These are phyloP conservation scores for Mustela nigripes DNA, from an alignment of 2,113 vertebrate species.

Conservation along the genomic window DNA sequence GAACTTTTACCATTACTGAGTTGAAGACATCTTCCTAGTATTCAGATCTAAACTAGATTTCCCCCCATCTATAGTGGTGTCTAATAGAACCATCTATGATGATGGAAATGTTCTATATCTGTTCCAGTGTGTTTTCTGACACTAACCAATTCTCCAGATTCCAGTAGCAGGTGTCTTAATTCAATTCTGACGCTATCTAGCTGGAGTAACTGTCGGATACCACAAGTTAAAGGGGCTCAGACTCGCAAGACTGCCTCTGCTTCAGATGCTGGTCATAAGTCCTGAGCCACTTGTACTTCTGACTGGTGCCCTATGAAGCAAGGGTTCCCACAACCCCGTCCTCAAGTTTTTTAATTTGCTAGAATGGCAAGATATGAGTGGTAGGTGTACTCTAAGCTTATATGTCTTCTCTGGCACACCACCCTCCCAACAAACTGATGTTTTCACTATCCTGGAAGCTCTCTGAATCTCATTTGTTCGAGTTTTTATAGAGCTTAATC, in stretches of 20 bases:
- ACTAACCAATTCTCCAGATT: not conserved
- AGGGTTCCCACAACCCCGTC: not conserved
- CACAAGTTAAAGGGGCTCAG: not conserved
- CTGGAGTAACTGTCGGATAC: not conserved
- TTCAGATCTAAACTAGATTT: constrained; percentile 43
- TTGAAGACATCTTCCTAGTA: not conserved
- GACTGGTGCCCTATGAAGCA: not conserved
- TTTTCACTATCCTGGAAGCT: not conserved
- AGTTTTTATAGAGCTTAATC: not conserved
- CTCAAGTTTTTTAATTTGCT: constrained; percentile 16
- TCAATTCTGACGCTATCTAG: not conserved
- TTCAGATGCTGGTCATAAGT: not conserved
- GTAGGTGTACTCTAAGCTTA: not conserved
- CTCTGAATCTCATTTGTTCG: not conserved
- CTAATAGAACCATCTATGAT: not conserved
- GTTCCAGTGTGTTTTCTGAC: constrained; percentile 29
- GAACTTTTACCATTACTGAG: constrained; percentile 15
- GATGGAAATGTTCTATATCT: not conserved
- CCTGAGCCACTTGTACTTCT: not conserved
- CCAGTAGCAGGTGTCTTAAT: not conserved
- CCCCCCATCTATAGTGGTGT: not conserved
- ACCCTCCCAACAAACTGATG: not conserved
- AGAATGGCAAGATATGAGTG: not conserved
- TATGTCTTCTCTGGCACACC: not conserved
- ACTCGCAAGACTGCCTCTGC: not conserved